phyloP scores from a whole-genome alignment of 2,888 invertebrate genomes.

The Carpatolechia fugitivella region DNA sequence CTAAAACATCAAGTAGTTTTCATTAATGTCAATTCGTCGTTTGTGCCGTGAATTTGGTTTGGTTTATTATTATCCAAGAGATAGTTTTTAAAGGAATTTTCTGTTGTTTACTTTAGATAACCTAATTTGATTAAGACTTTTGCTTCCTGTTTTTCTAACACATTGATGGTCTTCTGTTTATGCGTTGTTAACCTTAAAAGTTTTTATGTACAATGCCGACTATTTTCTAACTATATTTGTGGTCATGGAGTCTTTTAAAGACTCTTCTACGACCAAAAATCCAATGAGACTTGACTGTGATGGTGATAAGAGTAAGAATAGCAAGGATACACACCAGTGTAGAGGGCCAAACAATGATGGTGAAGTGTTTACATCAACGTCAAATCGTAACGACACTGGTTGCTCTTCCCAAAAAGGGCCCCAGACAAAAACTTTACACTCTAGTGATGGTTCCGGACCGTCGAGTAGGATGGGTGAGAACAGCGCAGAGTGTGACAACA shows the following conservation, averaged over 20 bases:
- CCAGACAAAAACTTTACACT: conserved; percentile 34
- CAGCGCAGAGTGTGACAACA: conserved; percentile 36
- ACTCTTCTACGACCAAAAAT: conserved; percentile 46
- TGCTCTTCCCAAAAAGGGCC: conserved; percentile 50
- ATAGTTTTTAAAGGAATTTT: conserved; percentile 3
- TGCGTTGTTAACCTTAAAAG: conserved; percentile 54
- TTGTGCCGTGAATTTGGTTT: conserved; percentile 17
- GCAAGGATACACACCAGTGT: conserved; percentile 40
- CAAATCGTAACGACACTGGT: conserved; percentile 46
- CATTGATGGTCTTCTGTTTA: not conserved
- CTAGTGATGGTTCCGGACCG: conserved; percentile 39
- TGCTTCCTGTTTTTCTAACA: conserved; percentile 6
- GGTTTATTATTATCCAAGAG: conserved; percentile 13
- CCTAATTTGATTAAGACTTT: not conserved
- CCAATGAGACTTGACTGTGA: conserved; percentile 46
- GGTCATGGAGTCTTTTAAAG: conserved; percentile 64
- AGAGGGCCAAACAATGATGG: conserved; percentile 42
- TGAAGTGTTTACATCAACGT: conserved; percentile 56
- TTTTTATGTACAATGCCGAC: conserved; percentile 63
- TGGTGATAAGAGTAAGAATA: conserved; percentile 43
- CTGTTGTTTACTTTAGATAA: not conserved
- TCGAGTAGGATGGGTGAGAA: conserved; percentile 35
- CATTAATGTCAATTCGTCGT: conserved; percentile 13
- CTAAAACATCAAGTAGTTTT: not conserved
- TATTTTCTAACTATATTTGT: conserved; percentile 45